phyloP scores from a whole-genome alignment of 1,140 invertebrate species.

The Apis florea region DNA sequence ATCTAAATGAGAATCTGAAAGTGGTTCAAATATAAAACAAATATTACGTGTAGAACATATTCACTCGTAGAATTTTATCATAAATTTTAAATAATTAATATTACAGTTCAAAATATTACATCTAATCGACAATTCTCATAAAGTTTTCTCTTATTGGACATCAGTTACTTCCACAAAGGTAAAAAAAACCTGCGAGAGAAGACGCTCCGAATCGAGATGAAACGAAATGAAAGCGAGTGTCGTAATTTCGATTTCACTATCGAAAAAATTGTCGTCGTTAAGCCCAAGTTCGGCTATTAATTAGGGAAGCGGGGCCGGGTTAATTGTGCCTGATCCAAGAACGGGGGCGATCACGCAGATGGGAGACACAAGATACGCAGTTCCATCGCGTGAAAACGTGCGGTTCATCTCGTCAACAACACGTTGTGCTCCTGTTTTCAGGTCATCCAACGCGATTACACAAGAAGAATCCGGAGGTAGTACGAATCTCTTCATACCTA shows the following conservation, averaged over 20 bases:
- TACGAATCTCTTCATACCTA: slow-evolving; percentile 29
- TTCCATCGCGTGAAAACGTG: slow-evolving; percentile 45
- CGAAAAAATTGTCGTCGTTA: slow-evolving; percentile 54
- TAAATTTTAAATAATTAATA: too few relatives aligned
- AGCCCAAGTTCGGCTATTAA: slow-evolving; percentile 46
- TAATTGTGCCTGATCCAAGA: slow-evolving; percentile 46
- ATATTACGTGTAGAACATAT: too few relatives aligned
- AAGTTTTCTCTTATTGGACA: too few relatives aligned
- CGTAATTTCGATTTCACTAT: slow-evolving; percentile 54
- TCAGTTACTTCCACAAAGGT: too few relatives aligned
- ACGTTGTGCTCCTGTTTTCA: slow-evolving; percentile 41
- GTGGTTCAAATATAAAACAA: too few relatives aligned
- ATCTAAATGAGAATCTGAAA: too few relatives aligned
- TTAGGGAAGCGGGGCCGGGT: slow-evolving; percentile 53
- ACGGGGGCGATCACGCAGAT: slow-evolving; percentile 34
- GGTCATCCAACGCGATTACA: slow-evolving; percentile 50
- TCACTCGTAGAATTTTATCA: too few relatives aligned
- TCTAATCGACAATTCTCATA: too few relatives aligned
- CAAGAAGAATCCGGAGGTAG: slow-evolving; percentile 30
- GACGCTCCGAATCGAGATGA: background rate
- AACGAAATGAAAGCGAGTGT: slow-evolving; percentile 33
- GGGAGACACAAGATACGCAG: slow-evolving; percentile 45
- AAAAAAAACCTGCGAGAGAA: background rate
- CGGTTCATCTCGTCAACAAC: slow-evolving; percentile 27
- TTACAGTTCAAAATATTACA: too few relatives aligned